Percentiles rank a stretch among this genome's conserved stretches.
phyloP scores from a whole-genome alignment of 2,113 vertebrate species.

The Syngnathus scovelli region DNA sequence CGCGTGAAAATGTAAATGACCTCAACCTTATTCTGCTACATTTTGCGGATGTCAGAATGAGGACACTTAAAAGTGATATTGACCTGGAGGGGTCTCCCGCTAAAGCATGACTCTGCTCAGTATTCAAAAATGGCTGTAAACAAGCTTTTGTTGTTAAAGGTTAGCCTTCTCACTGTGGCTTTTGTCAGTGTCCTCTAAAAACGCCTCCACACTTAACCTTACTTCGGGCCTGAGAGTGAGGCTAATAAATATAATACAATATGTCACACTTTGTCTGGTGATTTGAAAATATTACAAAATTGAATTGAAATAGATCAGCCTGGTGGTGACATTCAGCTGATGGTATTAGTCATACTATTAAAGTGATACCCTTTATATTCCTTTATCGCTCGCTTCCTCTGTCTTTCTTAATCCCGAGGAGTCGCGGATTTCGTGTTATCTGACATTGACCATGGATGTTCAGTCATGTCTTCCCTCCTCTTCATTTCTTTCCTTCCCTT shows the following conservation, averaged over 20 bases:
- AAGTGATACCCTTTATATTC: slow-evolving; percentile 31
- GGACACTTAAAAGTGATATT: neutral
- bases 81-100: neutral
- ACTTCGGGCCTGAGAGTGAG: slow-evolving; percentile 34
- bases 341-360: slow-evolving; percentile 34
- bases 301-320: slow-evolving; percentile 49
- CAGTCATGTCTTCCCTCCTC: neutral
- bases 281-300: slow-evolving; percentile 27
- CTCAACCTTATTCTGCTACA: no score
- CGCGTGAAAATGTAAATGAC: no score
- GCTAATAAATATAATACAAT: slow-evolving; percentile 40
- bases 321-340: slow-evolving; percentile 35
- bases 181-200: slow-evolving; percentile 13
- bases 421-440: slow-evolving; percentile 16
- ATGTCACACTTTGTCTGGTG: slow-evolving; percentile 35
- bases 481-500: neutral
- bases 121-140: neutral
- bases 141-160: neutral
- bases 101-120: neutral
- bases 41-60: neutral
- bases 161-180: neutral
- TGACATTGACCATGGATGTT: slow-evolving; percentile 23
- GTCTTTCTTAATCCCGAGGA: slow-evolving; percentile 31
- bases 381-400: slow-evolving; percentile 24
- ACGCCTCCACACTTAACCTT: slow-evolving; percentile 38